Base-by-base conservation (phyloP, 2,888 invertebrate genomes). In the Parascotia fuliginaria region DNA sequence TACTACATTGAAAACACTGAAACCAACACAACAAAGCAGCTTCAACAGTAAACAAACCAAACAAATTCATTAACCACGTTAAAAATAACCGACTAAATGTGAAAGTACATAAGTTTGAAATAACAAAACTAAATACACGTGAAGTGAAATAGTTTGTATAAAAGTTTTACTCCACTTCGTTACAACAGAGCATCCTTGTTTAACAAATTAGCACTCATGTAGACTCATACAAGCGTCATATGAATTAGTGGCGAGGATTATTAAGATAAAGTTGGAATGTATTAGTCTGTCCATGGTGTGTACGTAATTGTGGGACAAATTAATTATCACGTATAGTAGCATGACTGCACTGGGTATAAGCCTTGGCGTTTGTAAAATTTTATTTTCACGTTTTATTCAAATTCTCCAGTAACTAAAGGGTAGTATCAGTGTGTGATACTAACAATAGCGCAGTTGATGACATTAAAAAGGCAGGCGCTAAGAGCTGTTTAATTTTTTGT, bases 181-280 rank as follows among this genome's bases (percentile, higher is more conserved):
- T 62, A 51, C 5, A 37, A 62, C 50, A 49, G 55, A 45, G 50
- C 36, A 53, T 40, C 41, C 42, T 57, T 67, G 65, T 67, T 45
- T 47, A 47, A 45, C 41, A 65, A n/a, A 61, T 55, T 66, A 60
- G 38, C 53, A 42, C 50, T 27, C 56, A 55, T 56, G 45, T 56
- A 52, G 50, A 55, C 49, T 45, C 37, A 41, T 31, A 36, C 48
- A 59, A 61, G 42, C 53, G 22, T 33, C 40, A 39, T 42, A 34
- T 61, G 47, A 56, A 55, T 55, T 62, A 62, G 68, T 65, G 61
- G 38, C 42, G 44, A 52, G 56, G 60, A 46, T 48, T 51, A 62
- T 62, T 48, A 42, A 45, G 47, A 59, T 53, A 42, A 43, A 62
- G 33, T 42, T 33, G 37, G 48, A 57, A 42, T 54, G 41, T 27